A percentile compares a stretch with the other conserved stretches of the same genome.
Evolutionary conservation across 2,113 vertebrate species (phyloP).

Genomic region (Poicephalus meyeri): DNA sequence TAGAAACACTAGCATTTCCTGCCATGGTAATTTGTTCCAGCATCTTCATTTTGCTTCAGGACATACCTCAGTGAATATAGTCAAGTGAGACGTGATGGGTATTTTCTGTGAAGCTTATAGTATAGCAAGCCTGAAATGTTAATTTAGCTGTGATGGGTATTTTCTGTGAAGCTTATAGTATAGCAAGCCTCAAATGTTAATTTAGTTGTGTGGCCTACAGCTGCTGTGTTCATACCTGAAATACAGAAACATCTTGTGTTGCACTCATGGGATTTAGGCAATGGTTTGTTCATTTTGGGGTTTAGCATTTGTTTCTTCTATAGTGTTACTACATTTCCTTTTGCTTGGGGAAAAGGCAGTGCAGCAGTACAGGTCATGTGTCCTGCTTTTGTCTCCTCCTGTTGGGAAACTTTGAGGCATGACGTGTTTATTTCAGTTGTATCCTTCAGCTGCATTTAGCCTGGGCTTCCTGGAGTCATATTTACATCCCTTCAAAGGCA

Average conservation of each 20-base stretch:
- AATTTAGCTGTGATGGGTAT: not conserved
- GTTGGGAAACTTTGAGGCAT: not conserved
- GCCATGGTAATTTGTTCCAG: accelerated
- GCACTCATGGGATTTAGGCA: not conserved
- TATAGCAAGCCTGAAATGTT: too few species aligned
- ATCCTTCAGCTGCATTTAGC: not conserved
- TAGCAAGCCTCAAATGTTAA: too few species aligned
- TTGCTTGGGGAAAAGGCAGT: not conserved
- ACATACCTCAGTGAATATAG: not conserved
- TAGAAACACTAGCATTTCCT: not conserved
- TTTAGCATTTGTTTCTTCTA: not conserved
- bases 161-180: not conserved
- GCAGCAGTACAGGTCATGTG: not conserved
- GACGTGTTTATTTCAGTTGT: not conserved
- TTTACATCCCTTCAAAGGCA: not conserved
- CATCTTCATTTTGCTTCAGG: not conserved
- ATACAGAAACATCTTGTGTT: not conserved
- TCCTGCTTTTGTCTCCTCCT: not conserved
- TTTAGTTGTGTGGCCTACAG: not conserved
- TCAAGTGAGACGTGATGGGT: not conserved
- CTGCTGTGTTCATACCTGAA: not conserved
- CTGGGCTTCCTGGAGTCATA: not conserved
- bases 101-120: not conserved
- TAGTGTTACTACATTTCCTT: not conserved
- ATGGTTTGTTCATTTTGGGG: not conserved